Conservation (phyloP, 2,113 vertebrate genomes). For the Channa maculata region DNA sequence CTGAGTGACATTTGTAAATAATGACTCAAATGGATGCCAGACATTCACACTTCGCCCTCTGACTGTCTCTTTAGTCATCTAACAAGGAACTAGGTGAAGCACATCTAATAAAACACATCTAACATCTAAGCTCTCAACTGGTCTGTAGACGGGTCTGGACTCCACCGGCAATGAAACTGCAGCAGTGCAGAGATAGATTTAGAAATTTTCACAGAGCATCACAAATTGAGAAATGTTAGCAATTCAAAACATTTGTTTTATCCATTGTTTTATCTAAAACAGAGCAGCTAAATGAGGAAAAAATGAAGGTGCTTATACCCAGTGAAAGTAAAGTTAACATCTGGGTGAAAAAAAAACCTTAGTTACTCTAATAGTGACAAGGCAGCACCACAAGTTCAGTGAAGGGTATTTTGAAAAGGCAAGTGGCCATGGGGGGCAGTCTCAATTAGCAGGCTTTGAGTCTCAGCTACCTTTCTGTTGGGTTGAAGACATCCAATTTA, state of each 20-base stretch:
- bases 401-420: constrained; percentile 58
- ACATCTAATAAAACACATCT: constrained; percentile 15
- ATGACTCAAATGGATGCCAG: constrained; percentile 41
- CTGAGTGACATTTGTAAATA: constrained; percentile 53
- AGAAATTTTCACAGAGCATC: constrained; percentile 15
- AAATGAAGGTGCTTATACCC: constrained; percentile 4
- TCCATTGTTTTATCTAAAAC: constrained; percentile 12
- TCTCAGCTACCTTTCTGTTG: constrained; percentile 52
- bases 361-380: constrained; percentile 51
- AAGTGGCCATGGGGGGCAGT: constrained; percentile 33
- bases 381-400: constrained; percentile 32
- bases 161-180: constrained; percentile 8
- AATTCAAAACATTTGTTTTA: constrained; percentile 11
- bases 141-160: constrained; percentile 6
- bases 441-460: constrained; percentile 72
- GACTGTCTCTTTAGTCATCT: constrained; percentile 29
- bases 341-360: constrained; percentile 43
- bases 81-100: constrained; percentile 4
- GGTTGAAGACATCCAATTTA: constrained; percentile 62
- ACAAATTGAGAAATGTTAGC: constrained; percentile 18
- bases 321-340: constrained; percentile 15
- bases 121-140: constrained; percentile 27
- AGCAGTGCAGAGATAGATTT: constrained; percentile 5
- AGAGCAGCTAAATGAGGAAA: constrained; percentile 1
- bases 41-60: constrained; percentile 16